Evolutionary conservation across 2,888 invertebrate genomes (phyloP).

Genomic region (Acrocyrtus sp.): DNA sequence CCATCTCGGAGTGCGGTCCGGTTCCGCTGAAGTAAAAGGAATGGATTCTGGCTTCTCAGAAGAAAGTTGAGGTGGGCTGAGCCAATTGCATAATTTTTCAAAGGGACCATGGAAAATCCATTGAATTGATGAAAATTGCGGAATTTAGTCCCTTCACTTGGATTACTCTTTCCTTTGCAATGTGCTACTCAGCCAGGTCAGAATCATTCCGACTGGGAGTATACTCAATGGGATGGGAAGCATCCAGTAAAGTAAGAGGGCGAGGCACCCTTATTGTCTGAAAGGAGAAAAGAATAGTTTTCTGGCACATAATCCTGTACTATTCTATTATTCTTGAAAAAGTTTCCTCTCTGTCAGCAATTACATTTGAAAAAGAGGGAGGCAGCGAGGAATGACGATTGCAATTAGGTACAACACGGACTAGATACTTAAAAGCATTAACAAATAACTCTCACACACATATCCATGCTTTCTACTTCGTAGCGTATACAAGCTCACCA

Average conservation of each 20-base stretch:
- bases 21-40: background rate
- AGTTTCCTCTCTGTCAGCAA: conserved; percentile 12
- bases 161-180: too few relatives aligned
- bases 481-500: conserved; percentile 5
- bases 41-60: conserved; percentile 10
- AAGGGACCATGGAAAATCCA: conserved; percentile 16
- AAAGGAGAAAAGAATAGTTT: conserved; percentile 42
- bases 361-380: conserved; percentile 20
- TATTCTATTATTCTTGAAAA: conserved; percentile 12
- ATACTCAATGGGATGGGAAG: too few relatives aligned
- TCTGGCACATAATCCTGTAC: conserved; percentile 29
- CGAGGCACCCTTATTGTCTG: too few relatives aligned
- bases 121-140: conserved; percentile 43
- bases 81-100: conserved; percentile 38
- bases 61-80: background rate
- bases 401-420: too few relatives aligned
- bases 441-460: too few relatives aligned
- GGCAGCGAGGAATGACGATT: background rate
- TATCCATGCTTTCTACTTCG: too few relatives aligned
- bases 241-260: too few relatives aligned
- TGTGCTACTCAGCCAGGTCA: too few relatives aligned
- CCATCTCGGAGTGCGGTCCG: too few relatives aligned
- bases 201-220: too few relatives aligned
- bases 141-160: conserved; percentile 29
- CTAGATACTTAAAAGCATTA: too few relatives aligned